phyloP scores from a whole-genome alignment of 2,888 invertebrate genomes.

The Endotricha flammealis region DNA sequence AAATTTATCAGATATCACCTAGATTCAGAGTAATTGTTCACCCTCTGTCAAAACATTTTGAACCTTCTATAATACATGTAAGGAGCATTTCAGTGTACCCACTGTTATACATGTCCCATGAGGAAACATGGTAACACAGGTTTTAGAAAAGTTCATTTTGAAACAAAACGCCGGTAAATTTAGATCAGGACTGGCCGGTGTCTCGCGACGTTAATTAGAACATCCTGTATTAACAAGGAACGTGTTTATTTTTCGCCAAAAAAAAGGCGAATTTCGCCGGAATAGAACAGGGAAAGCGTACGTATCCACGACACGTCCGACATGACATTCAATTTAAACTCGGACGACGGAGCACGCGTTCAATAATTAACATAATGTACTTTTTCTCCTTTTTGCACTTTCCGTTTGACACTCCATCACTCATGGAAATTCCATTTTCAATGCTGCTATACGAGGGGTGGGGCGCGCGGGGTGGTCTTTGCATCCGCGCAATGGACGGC shows the following conservation, averaged over 20 bases:
- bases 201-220: conserved; percentile 12
- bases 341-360: conserved; percentile 61
- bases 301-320: conserved; percentile 51
- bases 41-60: no score
- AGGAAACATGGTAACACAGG: not conserved
- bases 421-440: conserved; percentile 79
- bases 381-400: conserved; percentile 76
- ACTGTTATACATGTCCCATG: not conserved
- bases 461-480: conserved; percentile 68
- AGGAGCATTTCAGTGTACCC: no score
- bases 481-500: conserved; percentile 76
- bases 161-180: not conserved
- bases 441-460: conserved; percentile 70
- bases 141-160: not conserved
- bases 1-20: no score
- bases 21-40: no score
- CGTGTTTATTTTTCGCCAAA: conserved; percentile 21
- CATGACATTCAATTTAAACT: conserved; percentile 77
- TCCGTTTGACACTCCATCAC: conserved; percentile 79
- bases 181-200: not conserved
- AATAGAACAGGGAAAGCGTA: conserved; percentile 42
- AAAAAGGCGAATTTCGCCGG: conserved; percentile 37
- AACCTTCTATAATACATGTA: no score
- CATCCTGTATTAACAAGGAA: conserved; percentile 15
- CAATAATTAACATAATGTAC: conserved; percentile 78